Evolutionary conservation across 2,797 vertebrate genomes (phyloP).

Genomic region (Enteromius viviparus): DNA sequence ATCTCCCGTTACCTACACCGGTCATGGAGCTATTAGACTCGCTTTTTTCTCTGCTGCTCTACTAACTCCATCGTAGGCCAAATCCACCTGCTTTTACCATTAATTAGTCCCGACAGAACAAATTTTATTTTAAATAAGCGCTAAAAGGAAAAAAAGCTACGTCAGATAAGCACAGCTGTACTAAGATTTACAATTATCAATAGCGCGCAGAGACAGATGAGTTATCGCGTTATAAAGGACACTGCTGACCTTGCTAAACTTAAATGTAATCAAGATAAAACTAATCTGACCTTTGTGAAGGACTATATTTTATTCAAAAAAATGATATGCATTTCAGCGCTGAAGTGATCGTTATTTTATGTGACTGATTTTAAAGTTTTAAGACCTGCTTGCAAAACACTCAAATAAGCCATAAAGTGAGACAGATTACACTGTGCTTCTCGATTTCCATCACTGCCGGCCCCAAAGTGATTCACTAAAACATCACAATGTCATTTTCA

Average conservation of each 20-base stretch:
- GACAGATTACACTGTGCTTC: constrained; percentile 42
- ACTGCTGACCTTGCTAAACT: constrained; percentile 49
- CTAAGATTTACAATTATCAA: constrained; percentile 40
- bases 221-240: constrained; percentile 45
- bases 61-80: constrained; percentile 82
- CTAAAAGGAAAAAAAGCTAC: constrained; percentile 58
- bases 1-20: constrained; percentile 89
- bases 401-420: constrained; percentile 51
- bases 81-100: constrained; percentile 86
- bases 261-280: constrained; percentile 47
- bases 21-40: constrained; percentile 93
- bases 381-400: constrained; percentile 53
- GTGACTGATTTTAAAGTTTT: constrained; percentile 52
- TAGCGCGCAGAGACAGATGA: constrained; percentile 28
- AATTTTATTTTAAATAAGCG: constrained; percentile 58
- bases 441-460: constrained; percentile 31
- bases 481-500: constrained; percentile 50
- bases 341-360: constrained; percentile 51
- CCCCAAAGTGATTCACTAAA: constrained; percentile 39
- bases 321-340: constrained; percentile 37
- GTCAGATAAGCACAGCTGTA: constrained; percentile 53
- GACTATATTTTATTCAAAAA: constrained; percentile 44
- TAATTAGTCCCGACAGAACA: constrained; percentile 25
- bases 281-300: constrained; percentile 52
- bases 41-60: constrained; percentile 87